Evolutionary conservation across 2,888 invertebrate species (phyloP).

Genomic region (Drosophila vallismaia): DNA sequence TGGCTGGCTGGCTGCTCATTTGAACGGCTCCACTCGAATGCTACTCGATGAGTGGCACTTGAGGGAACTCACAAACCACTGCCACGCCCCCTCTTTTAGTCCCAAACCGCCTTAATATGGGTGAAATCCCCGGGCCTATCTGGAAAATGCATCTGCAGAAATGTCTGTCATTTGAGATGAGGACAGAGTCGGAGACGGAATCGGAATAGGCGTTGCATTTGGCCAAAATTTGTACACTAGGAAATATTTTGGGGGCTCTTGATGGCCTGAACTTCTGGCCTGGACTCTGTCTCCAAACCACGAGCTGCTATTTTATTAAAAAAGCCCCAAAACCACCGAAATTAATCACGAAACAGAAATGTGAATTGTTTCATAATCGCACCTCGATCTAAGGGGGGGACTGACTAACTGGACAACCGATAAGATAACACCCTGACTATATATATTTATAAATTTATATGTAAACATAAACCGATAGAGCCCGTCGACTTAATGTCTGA

Average conservation of each 20-base stretch:
- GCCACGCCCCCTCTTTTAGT: not conserved
- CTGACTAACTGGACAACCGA: constrained; percentile 41
- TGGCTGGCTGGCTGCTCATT: constrained; percentile 11
- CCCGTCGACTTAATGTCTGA: constrained; percentile 35
- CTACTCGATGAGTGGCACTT: constrained; percentile 28
- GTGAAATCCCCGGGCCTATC: constrained; percentile 16
- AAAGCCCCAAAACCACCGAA: constrained; percentile 16
- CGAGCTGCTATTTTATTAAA: constrained; percentile 8
- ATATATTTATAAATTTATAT: not conserved
- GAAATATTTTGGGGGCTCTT: not conserved
- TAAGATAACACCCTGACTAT: constrained; percentile 50
- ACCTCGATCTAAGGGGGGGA: constrained; percentile 8
- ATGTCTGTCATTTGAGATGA: constrained; percentile 18
- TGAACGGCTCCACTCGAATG: constrained; percentile 23
- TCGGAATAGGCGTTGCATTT: not conserved
- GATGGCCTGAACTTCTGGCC: no score
- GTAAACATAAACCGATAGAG: constrained; percentile 30
- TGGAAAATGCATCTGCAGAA: constrained; percentile 27
- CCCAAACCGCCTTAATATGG: not conserved
- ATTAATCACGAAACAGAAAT: constrained; percentile 55
- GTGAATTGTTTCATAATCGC: constrained; percentile 66
- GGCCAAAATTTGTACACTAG: not conserved
- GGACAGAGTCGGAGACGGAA: not conserved
- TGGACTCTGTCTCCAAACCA: no score
- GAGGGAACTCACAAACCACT: not conserved